Evolutionary conservation across 53 echinoderm and acorn worm species (phyloP), one percentile per base, ranked within the genome.

Genomic region (Henricia sp.): DNA sequence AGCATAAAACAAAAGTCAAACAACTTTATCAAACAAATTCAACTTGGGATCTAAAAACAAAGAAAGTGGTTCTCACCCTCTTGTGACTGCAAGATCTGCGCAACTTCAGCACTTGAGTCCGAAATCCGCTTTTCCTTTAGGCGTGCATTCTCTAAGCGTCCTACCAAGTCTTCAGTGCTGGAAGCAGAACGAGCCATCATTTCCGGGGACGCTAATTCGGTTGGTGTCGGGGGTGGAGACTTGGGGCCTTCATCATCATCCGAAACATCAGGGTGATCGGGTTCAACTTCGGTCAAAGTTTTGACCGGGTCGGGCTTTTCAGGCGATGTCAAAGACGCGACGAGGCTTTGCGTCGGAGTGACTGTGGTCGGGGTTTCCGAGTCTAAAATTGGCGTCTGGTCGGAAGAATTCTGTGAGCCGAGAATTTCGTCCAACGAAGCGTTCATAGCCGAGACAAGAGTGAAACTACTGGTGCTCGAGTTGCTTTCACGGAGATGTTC

Each of bases 81-180:
- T 46, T 64, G 83, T 4, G 66, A 40, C 26, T 84, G 86, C 20
- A 96, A 82, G 36, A 96, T 96, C 88, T 93, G 86, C 1, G 93
- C 96, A 4, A 96, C 96, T 77, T 96, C 96, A 11, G 93, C 96
- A 57, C 96, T 96, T 0, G 96, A 91, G 71, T 96, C 96, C 24
- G 96, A 96, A 56, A 96, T 68, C 41, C 96, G 87, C 74, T 94
- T 96, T 78, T 89, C 93, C 58, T 85, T 73, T 51, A 95, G 54
- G 44, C 92, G 69, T 23, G 96, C 82, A 64, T 92, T 92, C 69
- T 92, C 83, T 43, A 95, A 72, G 35, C 90, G 92, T 12, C 86
- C 90, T 0, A 83, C 92, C 32, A 95, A 38, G 44, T 90, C 90
- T 9, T 90, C 95, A 2, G 90, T 68, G 0, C 86, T 86, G 17